Percentiles rank a stretch among this genome's conserved stretches.
phyloP scores from a whole-genome alignment of 2,888 invertebrate species.

The Dryocosmus kuriphilus region DNA sequence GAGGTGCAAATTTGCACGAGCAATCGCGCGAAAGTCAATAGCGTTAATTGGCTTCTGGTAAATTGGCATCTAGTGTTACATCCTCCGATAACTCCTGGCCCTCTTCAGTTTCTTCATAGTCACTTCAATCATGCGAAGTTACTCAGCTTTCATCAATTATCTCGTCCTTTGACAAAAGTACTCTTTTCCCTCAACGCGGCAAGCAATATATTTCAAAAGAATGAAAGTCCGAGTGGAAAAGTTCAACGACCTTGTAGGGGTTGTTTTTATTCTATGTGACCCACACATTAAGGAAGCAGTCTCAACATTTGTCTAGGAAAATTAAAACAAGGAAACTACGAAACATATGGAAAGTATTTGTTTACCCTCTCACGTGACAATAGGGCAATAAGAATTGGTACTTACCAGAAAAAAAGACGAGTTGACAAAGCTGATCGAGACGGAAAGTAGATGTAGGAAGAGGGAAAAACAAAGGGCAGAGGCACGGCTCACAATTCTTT shows the following conservation, averaged over 20 bases:
- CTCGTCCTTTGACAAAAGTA: slow-evolving; percentile 2
- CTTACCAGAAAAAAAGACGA: slow-evolving; percentile 14
- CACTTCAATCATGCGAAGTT: slow-evolving; percentile 44
- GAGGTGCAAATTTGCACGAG: slow-evolving; percentile 57
- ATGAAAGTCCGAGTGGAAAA: background rate
- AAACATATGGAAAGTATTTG: background rate
- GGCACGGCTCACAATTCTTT: slow-evolving; percentile 24
- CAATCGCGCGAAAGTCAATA: slow-evolving; percentile 62
- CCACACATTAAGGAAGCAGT: background rate
- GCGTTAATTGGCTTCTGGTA: slow-evolving; percentile 62
- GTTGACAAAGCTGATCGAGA: background rate
- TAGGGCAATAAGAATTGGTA: background rate
- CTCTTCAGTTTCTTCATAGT: slow-evolving; percentile 24
- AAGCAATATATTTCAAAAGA: slow-evolving; percentile 20
- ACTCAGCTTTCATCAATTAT: slow-evolving; percentile 45
- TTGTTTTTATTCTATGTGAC: slow-evolving; percentile 8
- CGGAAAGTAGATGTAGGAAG: background rate
- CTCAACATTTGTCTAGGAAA: background rate
- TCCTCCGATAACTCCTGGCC: slow-evolving; percentile 38
- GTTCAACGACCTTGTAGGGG: slow-evolving; percentile 26
- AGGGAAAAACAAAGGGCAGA: slow-evolving; percentile 31
- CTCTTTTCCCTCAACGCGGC: background rate
- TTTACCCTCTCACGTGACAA: background rate
- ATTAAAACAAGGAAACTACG: background rate
- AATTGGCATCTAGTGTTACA: slow-evolving; percentile 53